A percentile compares a stretch with the other conserved stretches of the same genome.
phyloP scores from a whole-genome alignment of 1,140 invertebrate species.

The Harlomillsia oculata region DNA sequence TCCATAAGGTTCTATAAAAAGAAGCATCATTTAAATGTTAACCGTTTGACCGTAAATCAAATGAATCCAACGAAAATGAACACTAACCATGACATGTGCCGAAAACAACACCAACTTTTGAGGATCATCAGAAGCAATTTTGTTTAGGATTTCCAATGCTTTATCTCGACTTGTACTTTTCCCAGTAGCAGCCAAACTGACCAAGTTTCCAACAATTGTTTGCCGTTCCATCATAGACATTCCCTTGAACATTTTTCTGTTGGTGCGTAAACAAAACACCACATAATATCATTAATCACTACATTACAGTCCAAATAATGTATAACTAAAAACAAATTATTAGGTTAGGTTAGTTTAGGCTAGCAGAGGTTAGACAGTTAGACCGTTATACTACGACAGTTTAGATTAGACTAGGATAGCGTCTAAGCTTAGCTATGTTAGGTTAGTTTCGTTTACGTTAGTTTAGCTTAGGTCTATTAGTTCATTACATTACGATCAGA shows the following conservation, averaged over 20 bases:
- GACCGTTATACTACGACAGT: too few species aligned
- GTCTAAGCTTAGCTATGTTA: too few species aligned
- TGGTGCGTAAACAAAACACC: neutral
- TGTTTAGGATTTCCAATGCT: conserved; percentile 16
- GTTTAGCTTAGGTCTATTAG: too few species aligned
- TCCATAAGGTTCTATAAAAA: conserved; percentile 22
- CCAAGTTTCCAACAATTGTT: neutral
- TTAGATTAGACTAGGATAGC: too few species aligned
- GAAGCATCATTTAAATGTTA: conserved; percentile 1
- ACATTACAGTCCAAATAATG: neutral
- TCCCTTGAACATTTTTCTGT: neutral
- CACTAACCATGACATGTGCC: conserved; percentile 24
- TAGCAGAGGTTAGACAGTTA: conserved; percentile 15
- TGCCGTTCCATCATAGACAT: neutral
- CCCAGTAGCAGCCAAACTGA: neutral
- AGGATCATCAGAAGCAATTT: conserved; percentile 8
- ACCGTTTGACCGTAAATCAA: neutral
- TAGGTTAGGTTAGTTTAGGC: neutral
- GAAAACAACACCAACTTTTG: conserved; percentile 23
- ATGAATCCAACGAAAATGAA: neutral
- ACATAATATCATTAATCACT: neutral
- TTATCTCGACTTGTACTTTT: neutral
- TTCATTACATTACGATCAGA: too few species aligned
- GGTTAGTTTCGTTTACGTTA: too few species aligned
- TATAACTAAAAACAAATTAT: neutral